These are phyloP conservation scores for Mesocricetus auratus DNA, from an alignment of 2,113 vertebrate genomes.

Conservation along the genomic window DNA sequence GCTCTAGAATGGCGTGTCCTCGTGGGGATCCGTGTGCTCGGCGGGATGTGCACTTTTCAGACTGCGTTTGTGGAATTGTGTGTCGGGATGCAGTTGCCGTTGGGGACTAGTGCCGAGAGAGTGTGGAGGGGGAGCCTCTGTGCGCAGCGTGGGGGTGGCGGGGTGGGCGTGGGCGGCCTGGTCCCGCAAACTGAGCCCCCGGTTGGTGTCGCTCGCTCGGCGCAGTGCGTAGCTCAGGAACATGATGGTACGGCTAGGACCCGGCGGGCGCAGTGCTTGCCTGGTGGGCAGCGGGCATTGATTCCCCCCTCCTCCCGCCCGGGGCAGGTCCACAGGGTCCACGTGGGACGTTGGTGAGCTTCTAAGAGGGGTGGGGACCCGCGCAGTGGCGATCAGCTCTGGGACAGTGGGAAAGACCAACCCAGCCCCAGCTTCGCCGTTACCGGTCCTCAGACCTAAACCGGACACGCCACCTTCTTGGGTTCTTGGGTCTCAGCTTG, in stretches of 20 bases:
- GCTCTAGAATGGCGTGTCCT: conserved; percentile 56
- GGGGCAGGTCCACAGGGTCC: neutral
- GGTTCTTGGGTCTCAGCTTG: neutral
- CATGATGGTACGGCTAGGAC: neutral
- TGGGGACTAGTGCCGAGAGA: neutral
- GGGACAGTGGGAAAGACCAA: neutral
- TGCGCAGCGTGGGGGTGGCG: conserved; percentile 13
- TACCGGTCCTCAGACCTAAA: neutral
- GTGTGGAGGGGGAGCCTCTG: conserved; percentile 24
- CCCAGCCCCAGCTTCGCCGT: neutral
- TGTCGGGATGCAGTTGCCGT: conserved; percentile 29
- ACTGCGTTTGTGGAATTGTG: conserved; percentile 63
- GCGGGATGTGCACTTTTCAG: conserved; percentile 47
- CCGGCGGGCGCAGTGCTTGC: neutral
- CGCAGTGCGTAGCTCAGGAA: conserved; percentile 41
- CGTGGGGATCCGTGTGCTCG: conserved; percentile 21
- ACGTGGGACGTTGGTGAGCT: conserved; percentile 36
- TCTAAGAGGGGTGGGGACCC: neutral
- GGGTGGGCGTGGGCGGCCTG: conserved; percentile 66
- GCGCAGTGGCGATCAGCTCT: neutral
- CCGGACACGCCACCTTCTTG: neutral
- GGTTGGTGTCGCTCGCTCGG: neutral
- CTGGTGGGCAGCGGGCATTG: neutral
- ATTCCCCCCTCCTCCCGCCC: too few relatives aligned
- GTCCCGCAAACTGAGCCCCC: neutral